Evolutionary conservation across 2,113 vertebrate species (phyloP), one percentile per base, ranked within the genome.

Genomic region (Brachyhypopomus gauderio): DNA sequence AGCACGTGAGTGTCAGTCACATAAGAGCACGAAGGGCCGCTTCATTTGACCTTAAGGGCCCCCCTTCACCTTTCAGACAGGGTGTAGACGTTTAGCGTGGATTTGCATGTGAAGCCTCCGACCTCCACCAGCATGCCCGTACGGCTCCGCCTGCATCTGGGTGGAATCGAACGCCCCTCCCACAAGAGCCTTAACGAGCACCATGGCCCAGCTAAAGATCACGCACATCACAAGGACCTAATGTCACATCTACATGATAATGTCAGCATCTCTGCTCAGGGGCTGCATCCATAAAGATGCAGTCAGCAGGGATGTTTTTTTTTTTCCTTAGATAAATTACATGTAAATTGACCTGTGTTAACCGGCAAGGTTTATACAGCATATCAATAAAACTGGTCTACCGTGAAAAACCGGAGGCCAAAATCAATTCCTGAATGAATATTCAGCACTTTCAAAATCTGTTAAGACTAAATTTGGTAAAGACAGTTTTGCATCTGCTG

Each of bases 21-120:
- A 3, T 74, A 25, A 74, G 63, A 79, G 77, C 56, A 6, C n/a
- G 34, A 1, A 1, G 17, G 55, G 52, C 41, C 38, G 16, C 77
- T 16, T 25, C 9, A 25, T 41, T 62, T 78, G 77, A 79, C 77
- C 67, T 79, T 79, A 72, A 79, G 77, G 3, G 25, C 22, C 69
- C 30, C 64, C 45, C 38, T 5, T 41, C 14, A 2, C 62, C 22
- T 69, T 69, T 70, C n/a, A 75, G 63, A 56, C 38, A 34, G 12
- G 30, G 55, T 75, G 19, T 55, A 75, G 72, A 22, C 72, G 3
- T 70, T 70, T 81, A 30, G 30, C 2, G 30, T n/a, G n/a, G n/a
- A n/a, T n/a, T n/a, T n/a, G 79, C 62, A 81, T 75, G 20, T 69
- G 62, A 76, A 59, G 63, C 63, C 72, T 64, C 66, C 4, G 0